Evolutionary conservation across 2,888 invertebrate genomes (phyloP), one percentile per base, ranked within the genome.

Genomic region (Agrypnus murinus): DNA sequence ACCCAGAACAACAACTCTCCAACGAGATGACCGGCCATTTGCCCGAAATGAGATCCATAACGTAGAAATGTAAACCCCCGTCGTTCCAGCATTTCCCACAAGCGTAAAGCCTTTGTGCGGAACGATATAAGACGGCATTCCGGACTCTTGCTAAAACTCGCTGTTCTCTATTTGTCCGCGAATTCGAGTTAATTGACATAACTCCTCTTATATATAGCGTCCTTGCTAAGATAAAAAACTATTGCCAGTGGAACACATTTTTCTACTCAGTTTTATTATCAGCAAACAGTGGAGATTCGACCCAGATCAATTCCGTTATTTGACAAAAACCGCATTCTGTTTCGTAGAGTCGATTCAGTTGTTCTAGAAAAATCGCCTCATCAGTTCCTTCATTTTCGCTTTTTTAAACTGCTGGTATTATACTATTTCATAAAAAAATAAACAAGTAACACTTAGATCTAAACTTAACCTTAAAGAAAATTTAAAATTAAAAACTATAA

Each of bases 11-110:
- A 79, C 80, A 80, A 80, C 78, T 78, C 78, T 80, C 78, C 77
- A 81, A 82, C 81, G 78, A 81, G 81, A 81, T 81, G 82, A 81
- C 81, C 81, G 78, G 77, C 82, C 79, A 81, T 82, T 82, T 81
- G 75, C 75, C 73, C 77, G 79, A 80, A 83, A 82, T 82, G 81
- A 82, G 82, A 81, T 81, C 82, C 82, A 82, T 82, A 83, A 83
- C 81, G 77, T 77, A 77, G 79, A 80, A 80, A 81, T 81, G 80
- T 81, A 80, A 81, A 80, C 81, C 79, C 78, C 75, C 75, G 74
- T 78, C 77, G 78, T 79, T 78, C 77, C 76, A 76, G 73, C 75
- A 76, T 80, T 79, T 78, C 80, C 80, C 79, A 77, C 77, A 66
- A 78, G 77, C 78, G 77, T 77, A 76, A 78, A 74, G 77, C 77